These are phyloP conservation scores for Liasis olivaceus DNA, from an alignment of 2,797 vertebrate species.

Conservation along the genomic window DNA sequence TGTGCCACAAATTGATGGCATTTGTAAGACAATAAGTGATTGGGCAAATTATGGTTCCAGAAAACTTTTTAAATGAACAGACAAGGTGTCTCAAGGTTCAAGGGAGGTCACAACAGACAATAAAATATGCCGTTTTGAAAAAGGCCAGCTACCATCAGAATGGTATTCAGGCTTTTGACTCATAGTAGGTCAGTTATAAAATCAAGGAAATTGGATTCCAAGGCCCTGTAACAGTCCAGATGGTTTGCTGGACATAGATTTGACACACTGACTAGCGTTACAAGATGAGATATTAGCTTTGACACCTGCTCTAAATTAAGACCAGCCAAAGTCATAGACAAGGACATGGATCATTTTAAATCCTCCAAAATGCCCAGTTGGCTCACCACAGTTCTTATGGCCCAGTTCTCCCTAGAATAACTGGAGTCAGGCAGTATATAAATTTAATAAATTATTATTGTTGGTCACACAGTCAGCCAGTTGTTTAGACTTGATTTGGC, in stretches of 20 bases:
- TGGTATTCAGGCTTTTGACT: not conserved
- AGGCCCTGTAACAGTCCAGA: not conserved
- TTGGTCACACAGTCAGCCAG: too few species aligned
- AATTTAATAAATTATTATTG: too few species aligned
- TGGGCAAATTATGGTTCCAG: not conserved
- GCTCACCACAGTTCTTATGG: not conserved
- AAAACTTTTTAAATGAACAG: not conserved
- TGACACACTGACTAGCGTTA: not conserved
- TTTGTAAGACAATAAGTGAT: not conserved
- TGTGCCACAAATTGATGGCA: not conserved
- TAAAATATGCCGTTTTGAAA: not conserved
- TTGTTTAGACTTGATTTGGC: too few species aligned
- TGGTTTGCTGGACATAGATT: not conserved
- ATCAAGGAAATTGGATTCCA: not conserved
- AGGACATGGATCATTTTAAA: not conserved
- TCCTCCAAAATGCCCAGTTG: not conserved
- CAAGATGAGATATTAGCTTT: not conserved
- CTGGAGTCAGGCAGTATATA: too few species aligned
- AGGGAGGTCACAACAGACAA: not conserved
- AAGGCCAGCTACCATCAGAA: not conserved
- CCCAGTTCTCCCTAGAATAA: too few species aligned
- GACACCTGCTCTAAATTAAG: not conserved
- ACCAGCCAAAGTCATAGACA: not conserved
- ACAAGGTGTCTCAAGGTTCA: not conserved
- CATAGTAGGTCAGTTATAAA: not conserved